A percentile compares a stretch with the other conserved stretches of the same genome.
These are phyloP conservation scores for Oreochromis grahami DNA, from an alignment of 2,797 vertebrate species.

Conservation along the genomic window DNA sequence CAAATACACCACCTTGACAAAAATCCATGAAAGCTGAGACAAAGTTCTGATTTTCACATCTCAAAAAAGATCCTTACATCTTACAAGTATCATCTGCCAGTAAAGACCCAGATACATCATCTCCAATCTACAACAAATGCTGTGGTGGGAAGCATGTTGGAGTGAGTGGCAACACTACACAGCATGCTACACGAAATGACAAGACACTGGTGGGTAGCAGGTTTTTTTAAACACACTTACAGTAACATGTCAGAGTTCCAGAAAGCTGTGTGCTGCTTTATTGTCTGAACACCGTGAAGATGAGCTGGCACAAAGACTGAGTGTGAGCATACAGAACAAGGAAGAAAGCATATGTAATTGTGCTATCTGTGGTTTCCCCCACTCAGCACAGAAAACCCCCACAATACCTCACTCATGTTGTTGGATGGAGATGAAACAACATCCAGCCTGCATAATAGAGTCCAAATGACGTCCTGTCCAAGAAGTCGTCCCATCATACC, in stretches of 20 bases:
- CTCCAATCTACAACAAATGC: not conserved
- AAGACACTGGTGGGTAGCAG: not conserved
- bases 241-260: not conserved
- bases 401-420: not conserved
- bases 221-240: not conserved
- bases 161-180: not conserved
- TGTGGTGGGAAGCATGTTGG: not conserved
- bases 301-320: not conserved
- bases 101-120: not conserved
- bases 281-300: not conserved
- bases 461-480: not conserved
- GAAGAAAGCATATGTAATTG: not conserved
- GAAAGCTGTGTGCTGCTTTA: not conserved
- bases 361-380: not conserved
- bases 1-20: not conserved
- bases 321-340: not conserved
- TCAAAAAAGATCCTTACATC: not conserved
- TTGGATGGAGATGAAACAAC: not conserved
- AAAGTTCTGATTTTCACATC: not conserved
- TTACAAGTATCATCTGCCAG: not conserved
- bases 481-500: not conserved
- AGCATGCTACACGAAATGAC: not conserved
- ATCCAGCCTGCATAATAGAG: not conserved
- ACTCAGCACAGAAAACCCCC: not conserved
- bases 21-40: not conserved